phyloP scores from a whole-genome alignment of 1,140 invertebrate genomes.

The Daktulosphaira vitifoliae region DNA sequence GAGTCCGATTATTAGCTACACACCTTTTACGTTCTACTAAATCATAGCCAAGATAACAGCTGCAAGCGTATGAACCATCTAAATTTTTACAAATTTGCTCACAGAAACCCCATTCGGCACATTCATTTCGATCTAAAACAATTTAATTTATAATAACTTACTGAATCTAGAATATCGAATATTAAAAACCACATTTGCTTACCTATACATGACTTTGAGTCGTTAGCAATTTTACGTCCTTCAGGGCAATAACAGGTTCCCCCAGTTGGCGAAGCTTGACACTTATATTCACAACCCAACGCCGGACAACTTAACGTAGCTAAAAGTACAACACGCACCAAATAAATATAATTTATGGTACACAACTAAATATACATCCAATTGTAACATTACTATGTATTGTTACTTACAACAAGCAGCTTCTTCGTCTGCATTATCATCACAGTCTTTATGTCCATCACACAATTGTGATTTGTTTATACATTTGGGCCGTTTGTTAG shows the following conservation, averaged over 20 bases:
- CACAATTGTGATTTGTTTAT: slow-evolving; percentile 81
- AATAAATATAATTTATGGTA: no score
- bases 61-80: slow-evolving; percentile 71
- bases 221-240: slow-evolving; percentile 63
- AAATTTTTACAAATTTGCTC: slow-evolving; percentile 88
- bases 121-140: slow-evolving; percentile 77
- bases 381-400: no score
- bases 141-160: no score
- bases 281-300: slow-evolving; percentile 80
- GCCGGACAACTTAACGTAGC: slow-evolving; percentile 65
- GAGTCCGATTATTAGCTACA: slow-evolving; percentile 47
- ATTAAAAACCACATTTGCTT: slow-evolving; percentile 40
- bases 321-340: slow-evolving; percentile 41
- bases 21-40: slow-evolving; percentile 59
- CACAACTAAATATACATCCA: no score
- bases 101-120: slow-evolving; percentile 88
- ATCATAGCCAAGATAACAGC: slow-evolving; percentile 69
- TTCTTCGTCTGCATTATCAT: slow-evolving; percentile 83
- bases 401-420: slow-evolving; percentile 70
- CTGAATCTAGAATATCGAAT: no score
- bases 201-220: slow-evolving; percentile 78
- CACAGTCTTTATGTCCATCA: slow-evolving; percentile 80
- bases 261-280: slow-evolving; percentile 77
- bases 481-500: slow-evolving; percentile 66
- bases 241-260: slow-evolving; percentile 79